Percentiles rank a stretch among this genome's conserved stretches.
phyloP scores from a whole-genome alignment of 2,888 invertebrate genomes.

The Biston stratarius region DNA sequence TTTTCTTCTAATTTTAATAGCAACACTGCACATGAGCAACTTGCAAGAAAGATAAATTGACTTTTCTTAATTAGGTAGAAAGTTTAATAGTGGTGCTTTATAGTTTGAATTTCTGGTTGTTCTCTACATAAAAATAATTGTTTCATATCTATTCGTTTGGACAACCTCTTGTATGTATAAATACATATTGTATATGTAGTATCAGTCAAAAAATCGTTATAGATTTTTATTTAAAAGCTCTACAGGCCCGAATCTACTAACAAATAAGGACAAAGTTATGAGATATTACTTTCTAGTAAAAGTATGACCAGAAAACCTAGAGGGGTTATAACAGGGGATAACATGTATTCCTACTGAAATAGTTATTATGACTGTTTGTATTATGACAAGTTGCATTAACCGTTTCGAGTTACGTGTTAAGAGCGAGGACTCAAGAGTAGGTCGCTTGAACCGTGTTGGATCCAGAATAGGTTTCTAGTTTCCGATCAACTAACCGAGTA shows the following conservation, averaged over 20 bases:
- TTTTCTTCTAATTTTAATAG: no score
- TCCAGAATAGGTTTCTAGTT: not conserved
- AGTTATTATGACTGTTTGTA: not conserved
- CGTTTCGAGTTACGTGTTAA: not conserved
- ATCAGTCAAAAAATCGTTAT: constrained; percentile 25
- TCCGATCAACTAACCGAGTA: no score
- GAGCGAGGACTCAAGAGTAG: not conserved
- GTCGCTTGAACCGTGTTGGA: not conserved
- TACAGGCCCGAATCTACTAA: not conserved
- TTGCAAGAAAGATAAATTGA: no score
- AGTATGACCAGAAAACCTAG: not conserved
- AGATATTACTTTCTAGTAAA: not conserved
- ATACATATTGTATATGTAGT: not conserved
- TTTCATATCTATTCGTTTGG: not conserved
- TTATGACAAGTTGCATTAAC: not conserved
- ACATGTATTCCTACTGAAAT: not conserved
- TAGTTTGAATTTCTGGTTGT: no score
- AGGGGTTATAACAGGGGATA: not conserved
- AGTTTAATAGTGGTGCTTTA: no score
- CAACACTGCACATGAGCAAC: no score
- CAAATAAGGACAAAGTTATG: constrained; percentile 6
- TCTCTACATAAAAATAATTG: not conserved
- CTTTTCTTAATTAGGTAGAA: no score
- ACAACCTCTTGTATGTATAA: constrained; percentile 27
- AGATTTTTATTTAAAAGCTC: constrained; percentile 6